A percentile compares a stretch with the other conserved stretches of the same genome.
These are phyloP conservation scores for Cephalopterus ornatus DNA, from an alignment of 2,113 vertebrate species.

Conservation along the genomic window DNA sequence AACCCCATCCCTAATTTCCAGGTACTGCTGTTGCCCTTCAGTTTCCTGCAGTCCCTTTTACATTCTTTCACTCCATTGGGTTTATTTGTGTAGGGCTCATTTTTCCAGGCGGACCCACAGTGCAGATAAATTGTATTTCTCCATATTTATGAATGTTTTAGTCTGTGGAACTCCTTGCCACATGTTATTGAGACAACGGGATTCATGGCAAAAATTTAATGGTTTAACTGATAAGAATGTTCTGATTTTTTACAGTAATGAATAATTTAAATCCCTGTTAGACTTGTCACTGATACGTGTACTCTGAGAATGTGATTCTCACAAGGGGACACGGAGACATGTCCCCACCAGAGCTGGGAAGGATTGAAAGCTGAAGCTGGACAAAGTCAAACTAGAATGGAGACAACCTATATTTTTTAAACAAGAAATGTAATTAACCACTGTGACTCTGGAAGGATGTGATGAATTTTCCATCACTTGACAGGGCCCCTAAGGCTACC, in stretches of 20 bases:
- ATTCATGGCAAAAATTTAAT: not conserved
- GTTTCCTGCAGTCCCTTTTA: not conserved
- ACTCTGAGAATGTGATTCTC: not conserved
- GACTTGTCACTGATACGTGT: not conserved
- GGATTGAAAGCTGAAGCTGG: not conserved
- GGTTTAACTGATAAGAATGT: not conserved
- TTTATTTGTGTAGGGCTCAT: not conserved
- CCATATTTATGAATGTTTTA: not conserved
- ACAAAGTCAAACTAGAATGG: not conserved
- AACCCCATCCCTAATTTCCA: constrained; percentile 96
- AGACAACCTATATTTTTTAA: not conserved
- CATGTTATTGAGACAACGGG: not conserved
- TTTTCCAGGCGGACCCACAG: not conserved
- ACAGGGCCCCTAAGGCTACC: not conserved
- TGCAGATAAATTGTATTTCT: not conserved
- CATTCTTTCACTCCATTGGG: not conserved
- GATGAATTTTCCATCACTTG: constrained; percentile 15
- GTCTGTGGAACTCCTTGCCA: not conserved
- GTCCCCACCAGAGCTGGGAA: not conserved
- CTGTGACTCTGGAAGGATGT: not conserved
- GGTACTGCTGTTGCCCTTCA: constrained; percentile 70
- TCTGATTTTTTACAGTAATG: not conserved
- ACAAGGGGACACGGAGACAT: not conserved
- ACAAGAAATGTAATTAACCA: not conserved
- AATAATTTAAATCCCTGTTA: not conserved